Evolutionary conservation across 30 jellyfish, hydroid and myxozoan species (phyloP), one percentile per base, ranked within the genome.

Genomic region (Hydractinia echinata): DNA sequence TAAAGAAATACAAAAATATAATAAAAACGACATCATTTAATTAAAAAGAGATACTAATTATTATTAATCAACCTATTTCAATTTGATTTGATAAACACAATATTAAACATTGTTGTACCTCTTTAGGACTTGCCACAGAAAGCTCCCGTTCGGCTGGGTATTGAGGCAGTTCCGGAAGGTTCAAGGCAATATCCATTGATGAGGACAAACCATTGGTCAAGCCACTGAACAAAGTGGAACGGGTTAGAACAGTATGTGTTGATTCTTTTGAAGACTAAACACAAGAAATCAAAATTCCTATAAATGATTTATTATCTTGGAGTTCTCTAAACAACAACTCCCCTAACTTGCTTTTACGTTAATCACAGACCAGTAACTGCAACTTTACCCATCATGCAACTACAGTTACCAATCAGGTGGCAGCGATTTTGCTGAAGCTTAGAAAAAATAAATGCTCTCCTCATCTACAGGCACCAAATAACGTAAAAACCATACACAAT

Each of bases 141-240:
- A 5, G n/a, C 18, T 20, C 61, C 4, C 61, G 18, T 71, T 20
- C 0, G 66, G 44, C 39, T 7, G 81, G 81, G 9, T 20, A 60
- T 20, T n/a, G 11, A 9, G 55, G 52, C 1, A 77, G 76, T 55
- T 84, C 89, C 4, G 94, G 94, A 30, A 85, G 15, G 11, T 60
- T 77, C 10, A 85, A 84, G 20, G 61, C 15, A 39, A 67, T 62
- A 62, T 85, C 81, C 6, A 85, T 18, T 8, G 86, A 66, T 14
- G 84, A 67, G 61, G 88, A 8, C 9, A n/a, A 15, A 79, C 94
- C 78, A 54, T 39, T 72, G 1, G 88, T 64, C 7, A 85, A 69
- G 18, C 90, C 94, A 6, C 94, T 89, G 78, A 76, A 85, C 39
- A 85, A 62, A 5, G 84, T 52, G 10, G 39, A 30, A 6, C 73